These are phyloP conservation scores for Enteromius trimaculatus DNA, from an alignment of 2,797 vertebrate genomes.

Conservation along the genomic window DNA sequence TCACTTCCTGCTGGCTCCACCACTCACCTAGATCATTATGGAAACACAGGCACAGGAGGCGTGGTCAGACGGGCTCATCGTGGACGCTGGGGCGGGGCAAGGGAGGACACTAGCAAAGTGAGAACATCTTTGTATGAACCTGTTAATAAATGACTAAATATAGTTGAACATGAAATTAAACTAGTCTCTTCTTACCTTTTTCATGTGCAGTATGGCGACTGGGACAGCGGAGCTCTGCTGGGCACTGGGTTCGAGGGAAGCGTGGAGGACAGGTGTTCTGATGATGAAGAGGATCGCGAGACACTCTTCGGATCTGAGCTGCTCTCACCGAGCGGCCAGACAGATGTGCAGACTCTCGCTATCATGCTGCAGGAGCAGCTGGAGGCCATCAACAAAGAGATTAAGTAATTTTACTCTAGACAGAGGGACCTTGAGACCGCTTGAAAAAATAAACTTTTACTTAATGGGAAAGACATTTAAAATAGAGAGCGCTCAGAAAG, in stretches of 20 bases:
- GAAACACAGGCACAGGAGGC: constrained; percentile 76
- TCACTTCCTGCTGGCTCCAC: constrained; percentile 77
- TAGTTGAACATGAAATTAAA: neutral
- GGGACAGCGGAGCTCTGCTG: constrained; percentile 78
- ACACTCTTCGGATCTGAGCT: constrained; percentile 81
- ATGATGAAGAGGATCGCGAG: constrained; percentile 83
- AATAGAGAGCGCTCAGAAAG: neutral
- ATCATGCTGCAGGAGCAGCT: constrained; percentile 92
- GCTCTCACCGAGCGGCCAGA: constrained; percentile 87
- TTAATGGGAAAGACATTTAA: constrained; percentile 6
- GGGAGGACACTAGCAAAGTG: constrained; percentile 87
- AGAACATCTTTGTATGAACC: constrained; percentile 25
- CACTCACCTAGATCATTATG: constrained; percentile 84
- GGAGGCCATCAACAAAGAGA: constrained; percentile 92
- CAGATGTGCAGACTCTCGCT: constrained; percentile 87
- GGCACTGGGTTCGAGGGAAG: constrained; percentile 72
- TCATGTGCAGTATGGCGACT: constrained; percentile 78
- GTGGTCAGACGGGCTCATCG: constrained; percentile 80
- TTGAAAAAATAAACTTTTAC: neutral
- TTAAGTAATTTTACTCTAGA: constrained; percentile 77
- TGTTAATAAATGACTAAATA: neutral
- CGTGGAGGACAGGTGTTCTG: constrained; percentile 76
- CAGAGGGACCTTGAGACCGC: neutral
- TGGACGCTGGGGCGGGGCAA: constrained; percentile 84
- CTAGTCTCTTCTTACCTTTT: neutral